These are phyloP conservation scores for Pseudonaja textilis DNA, from an alignment of 2,113 vertebrate species.

Conservation along the genomic window DNA sequence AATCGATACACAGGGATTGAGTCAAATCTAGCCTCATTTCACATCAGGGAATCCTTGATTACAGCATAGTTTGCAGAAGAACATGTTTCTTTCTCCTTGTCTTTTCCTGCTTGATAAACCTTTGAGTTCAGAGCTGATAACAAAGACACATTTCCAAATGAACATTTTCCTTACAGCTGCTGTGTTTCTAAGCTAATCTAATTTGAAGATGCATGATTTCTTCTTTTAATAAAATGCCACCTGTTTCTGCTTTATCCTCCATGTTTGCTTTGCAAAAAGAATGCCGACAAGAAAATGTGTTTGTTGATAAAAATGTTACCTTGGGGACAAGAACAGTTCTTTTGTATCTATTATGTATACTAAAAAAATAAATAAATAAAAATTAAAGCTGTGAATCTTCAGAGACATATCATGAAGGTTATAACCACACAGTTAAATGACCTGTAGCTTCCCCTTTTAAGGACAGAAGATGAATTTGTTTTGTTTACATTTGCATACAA, in stretches of 20 bases:
- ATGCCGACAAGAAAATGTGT: conserved; percentile 36
- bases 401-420: conserved; percentile 7
- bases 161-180: conserved; percentile 24
- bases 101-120: conserved; percentile 23
- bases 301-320: conserved; percentile 46
- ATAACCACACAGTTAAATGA: background rate
- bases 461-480: background rate
- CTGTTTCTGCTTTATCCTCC: conserved; percentile 48
- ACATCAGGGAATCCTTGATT: conserved; percentile 40
- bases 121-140: conserved; percentile 33
- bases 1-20: conserved; percentile 42
- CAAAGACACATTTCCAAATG: conserved; percentile 43
- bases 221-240: conserved; percentile 54
- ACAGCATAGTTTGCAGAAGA: conserved; percentile 10
- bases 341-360: conserved; percentile 7
- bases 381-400: conserved; percentile 42
- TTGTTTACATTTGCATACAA: background rate
- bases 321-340: conserved; percentile 44
- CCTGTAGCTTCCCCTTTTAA: background rate
- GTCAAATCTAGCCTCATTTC: conserved; percentile 6
- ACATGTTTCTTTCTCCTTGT: conserved; percentile 39
- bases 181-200: conserved; percentile 46
- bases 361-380: conserved; percentile 11
- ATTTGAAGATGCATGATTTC: conserved; percentile 52
- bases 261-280: conserved; percentile 49